Evolutionary conservation across 2,113 vertebrate species (phyloP), one percentile per base, ranked within the genome.

Genomic region (Bos indicus): DNA sequence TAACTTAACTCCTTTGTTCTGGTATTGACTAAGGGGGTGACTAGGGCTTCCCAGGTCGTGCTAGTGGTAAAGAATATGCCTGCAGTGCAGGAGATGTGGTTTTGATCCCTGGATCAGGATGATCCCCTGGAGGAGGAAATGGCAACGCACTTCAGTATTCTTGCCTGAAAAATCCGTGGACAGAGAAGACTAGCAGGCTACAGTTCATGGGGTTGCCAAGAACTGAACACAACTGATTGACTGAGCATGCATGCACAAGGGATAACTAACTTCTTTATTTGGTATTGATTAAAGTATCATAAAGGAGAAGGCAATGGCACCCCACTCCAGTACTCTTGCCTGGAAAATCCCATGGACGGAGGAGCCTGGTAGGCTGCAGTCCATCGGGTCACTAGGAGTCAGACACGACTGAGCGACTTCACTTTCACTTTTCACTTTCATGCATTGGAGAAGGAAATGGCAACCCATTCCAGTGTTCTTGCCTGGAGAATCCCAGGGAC

Each of bases 201-300:
- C 12, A 26, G 23, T 43, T 26, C 15, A 77, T 14, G 12, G 15
- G 40, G 71, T 77, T 43, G 71, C 71, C n/a, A 40, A 77, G 71
- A 77, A 43, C 12, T 77, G 40, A 77, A 77, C 71, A 77, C 23
- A 13, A 14, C 40, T 77, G 71, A 77, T 23, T 77, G 71, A 77
- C 40, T 43, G 36, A 77, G 23, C 40, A 26, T 25, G 71, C 12
- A 14, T 43, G 71, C 71, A 43, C 88, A 83, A 89, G 28, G 36
- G 52, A 62, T 90, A 94, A 97, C 94, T 96, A 92, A 56, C 57
- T 92, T 64, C 89, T 89, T 82, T 86, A 91, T 71, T 94, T 95
- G 67, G 60, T 95, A 91, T 54, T 93, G 82, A 87, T 89, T 95
- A 87, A 91, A 92, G n/a, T 78, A 51, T 60, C 88, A 91, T 92